Conservation (phyloP, 2,888 invertebrate genomes). For the Ochlodes sylvanus region DNA sequence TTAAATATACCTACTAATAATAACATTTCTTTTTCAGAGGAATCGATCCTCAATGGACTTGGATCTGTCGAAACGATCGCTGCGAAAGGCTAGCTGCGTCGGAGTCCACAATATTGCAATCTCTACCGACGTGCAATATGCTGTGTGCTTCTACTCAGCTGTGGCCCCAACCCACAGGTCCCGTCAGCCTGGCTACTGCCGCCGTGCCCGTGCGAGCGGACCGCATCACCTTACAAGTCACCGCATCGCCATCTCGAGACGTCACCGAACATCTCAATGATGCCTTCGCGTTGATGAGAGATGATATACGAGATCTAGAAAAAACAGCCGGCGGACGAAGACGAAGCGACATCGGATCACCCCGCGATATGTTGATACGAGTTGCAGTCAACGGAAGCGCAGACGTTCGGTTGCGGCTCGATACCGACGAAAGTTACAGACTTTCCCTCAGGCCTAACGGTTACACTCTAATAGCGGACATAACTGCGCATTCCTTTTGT, state of each 20-base stretch:
- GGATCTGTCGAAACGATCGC: constrained; percentile 88
- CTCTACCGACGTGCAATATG: constrained; percentile 91
- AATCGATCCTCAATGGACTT: constrained; percentile 88
- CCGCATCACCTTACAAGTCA: constrained; percentile 76
- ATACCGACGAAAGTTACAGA: constrained; percentile 91
- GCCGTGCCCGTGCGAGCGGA: constrained; percentile 85
- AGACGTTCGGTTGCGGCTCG: constrained; percentile 85
- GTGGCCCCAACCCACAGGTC: constrained; percentile 93
- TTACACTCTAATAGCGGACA: constrained; percentile 83
- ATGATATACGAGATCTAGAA: constrained; percentile 79
- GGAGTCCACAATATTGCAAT: constrained; percentile 76
- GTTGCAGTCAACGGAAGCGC: constrained; percentile 82
- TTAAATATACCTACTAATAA: background rate
- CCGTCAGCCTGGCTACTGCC: constrained; percentile 87
- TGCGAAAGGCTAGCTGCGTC: constrained; percentile 86
- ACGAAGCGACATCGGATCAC: constrained; percentile 59
- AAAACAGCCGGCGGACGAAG: constrained; percentile 58
- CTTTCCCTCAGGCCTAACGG: constrained; percentile 83
- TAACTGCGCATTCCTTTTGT: constrained; percentile 88
- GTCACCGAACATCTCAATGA: constrained; percentile 72
- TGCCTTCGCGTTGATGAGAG: constrained; percentile 81
- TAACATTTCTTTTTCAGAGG: constrained; percentile 65
- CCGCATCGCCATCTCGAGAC: constrained; percentile 65
- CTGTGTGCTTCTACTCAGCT: constrained; percentile 90
- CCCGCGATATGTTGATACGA: constrained; percentile 75